Conservation (phyloP, 2,888 invertebrate species). For the Pammene fasciana region DNA sequence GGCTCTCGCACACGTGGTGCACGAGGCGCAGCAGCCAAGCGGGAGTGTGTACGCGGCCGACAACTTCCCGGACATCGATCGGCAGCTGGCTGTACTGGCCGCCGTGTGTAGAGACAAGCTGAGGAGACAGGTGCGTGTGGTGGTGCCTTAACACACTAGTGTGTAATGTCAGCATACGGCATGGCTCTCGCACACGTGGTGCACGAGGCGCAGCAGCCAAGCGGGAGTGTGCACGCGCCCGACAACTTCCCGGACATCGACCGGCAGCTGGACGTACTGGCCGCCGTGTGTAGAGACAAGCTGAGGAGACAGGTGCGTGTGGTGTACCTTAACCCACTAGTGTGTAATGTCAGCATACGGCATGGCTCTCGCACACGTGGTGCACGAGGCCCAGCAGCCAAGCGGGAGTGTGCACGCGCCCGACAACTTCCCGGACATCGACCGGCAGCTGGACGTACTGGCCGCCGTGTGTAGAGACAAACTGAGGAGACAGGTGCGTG, state of each 20-base stretch:
- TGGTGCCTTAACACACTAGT: neutral
- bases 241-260: conserved; percentile 84
- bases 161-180: conserved; percentile 98
- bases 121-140: conserved; percentile 65
- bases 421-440: conserved; percentile 83
- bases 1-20: conserved; percentile 98
- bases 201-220: conserved; percentile 95
- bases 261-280: conserved; percentile 81
- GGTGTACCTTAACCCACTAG: neutral
- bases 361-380: conserved; percentile 98
- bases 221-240: conserved; percentile 86
- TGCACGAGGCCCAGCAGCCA: conserved; percentile 96
- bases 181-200: conserved; percentile 99
- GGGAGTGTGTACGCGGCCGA: conserved; percentile 86
- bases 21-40: conserved; percentile 95
- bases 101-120: conserved; percentile 86
- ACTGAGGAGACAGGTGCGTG: conserved; percentile 79
- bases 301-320: conserved; percentile 79
- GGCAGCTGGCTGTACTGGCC: conserved; percentile 82
- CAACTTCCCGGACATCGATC: conserved; percentile 84
- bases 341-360: conserved; percentile 94
- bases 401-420: conserved; percentile 87
- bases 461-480: conserved; percentile 84
- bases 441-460: conserved; percentile 83
- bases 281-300: conserved; percentile 84